Percentiles rank a stretch among this genome's conserved stretches.
Conservation (phyloP, 2,888 invertebrate species). For the Habroteleia sp. region DNA sequence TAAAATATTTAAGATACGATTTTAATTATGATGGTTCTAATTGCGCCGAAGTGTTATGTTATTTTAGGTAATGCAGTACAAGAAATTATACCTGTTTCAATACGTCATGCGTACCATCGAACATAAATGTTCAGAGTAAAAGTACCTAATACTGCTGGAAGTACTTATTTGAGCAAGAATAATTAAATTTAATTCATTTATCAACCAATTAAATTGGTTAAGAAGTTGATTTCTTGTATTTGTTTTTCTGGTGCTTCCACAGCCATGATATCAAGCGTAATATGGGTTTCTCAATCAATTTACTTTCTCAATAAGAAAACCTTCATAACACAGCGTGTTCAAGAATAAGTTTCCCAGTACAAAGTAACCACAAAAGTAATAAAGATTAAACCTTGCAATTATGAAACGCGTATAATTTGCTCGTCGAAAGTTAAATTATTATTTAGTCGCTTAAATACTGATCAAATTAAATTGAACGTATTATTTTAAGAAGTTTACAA, state of each 20-base stretch:
- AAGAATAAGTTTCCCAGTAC: neutral
- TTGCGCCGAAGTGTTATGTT: constrained; percentile 3
- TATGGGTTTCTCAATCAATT: constrained; percentile 37
- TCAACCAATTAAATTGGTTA: constrained; percentile 10
- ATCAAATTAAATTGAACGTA: neutral
- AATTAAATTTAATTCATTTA: too few relatives aligned
- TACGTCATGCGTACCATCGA: too few relatives aligned
- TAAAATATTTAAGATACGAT: constrained; percentile 28
- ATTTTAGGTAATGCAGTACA: too few relatives aligned
- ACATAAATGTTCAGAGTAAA: too few relatives aligned
- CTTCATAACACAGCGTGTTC: neutral
- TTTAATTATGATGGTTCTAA: constrained; percentile 20
- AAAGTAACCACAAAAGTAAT: constrained; percentile 8
- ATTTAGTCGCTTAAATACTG: constrained; percentile 14
- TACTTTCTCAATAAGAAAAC: constrained; percentile 25
- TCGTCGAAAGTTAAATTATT: constrained; percentile 19
- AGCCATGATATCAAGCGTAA: constrained; percentile 29
- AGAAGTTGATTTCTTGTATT: constrained; percentile 15
- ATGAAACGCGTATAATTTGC: constrained; percentile 6
- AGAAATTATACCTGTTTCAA: too few relatives aligned
- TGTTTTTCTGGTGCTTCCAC: constrained; percentile 10
- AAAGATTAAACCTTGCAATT: constrained; percentile 1
- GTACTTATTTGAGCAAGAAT: too few relatives aligned
- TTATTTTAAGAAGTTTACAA: too few relatives aligned
- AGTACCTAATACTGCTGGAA: too few relatives aligned